Evolutionary conservation across 2,113 vertebrate genomes (phyloP).

Genomic region (Romanogobio albipinnatus): DNA sequence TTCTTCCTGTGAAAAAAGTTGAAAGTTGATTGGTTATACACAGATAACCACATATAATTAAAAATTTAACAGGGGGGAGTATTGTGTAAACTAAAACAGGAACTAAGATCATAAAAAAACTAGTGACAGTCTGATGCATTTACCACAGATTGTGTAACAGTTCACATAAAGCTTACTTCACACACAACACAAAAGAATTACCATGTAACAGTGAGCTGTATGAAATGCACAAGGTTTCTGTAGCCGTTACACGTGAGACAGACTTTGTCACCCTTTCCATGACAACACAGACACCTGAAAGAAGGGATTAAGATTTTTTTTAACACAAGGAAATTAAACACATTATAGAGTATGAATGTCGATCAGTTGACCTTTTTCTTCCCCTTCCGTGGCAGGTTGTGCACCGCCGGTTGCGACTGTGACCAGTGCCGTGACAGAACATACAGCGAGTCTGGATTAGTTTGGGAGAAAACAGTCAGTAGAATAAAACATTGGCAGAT

Average conservation of each 20-base stretch:
- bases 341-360: not conserved
- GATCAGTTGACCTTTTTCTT: slow-evolving; percentile 59
- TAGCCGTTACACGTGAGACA: slow-evolving; percentile 71
- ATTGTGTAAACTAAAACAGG: not conserved
- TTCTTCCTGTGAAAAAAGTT: slow-evolving; percentile 75
- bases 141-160: not conserved
- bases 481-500: not conserved
- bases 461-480: not conserved
- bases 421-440: slow-evolving; percentile 67
- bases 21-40: not conserved
- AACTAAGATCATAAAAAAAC: not conserved
- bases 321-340: not conserved
- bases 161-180: not conserved
- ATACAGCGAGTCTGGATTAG: slow-evolving; percentile 67
- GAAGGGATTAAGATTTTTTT: not conserved
- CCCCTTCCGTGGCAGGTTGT: slow-evolving; percentile 71
- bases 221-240: slow-evolving; percentile 76
- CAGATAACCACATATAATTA: not conserved
- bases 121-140: not conserved
- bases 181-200: slow-evolving; percentile 17
- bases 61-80: not conserved
- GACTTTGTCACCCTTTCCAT: slow-evolving; percentile 72
- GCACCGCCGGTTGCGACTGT: slow-evolving; percentile 61
- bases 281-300: slow-evolving; percentile 73
- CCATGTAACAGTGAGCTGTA: slow-evolving; percentile 78